Conservation (phyloP, 2,797 vertebrate species). For the Crotalus adamanteus region DNA sequence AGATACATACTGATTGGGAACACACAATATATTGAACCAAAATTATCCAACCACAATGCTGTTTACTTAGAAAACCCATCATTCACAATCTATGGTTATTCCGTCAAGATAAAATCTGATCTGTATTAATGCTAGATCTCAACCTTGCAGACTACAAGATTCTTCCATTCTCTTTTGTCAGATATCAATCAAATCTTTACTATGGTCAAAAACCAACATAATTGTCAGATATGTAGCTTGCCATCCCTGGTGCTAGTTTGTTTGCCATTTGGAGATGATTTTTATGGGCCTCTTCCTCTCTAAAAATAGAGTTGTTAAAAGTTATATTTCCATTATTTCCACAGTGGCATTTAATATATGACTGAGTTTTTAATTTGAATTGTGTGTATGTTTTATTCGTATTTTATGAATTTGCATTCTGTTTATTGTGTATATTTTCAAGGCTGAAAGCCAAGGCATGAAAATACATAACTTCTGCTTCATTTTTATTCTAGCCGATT, state of each 20-base stretch:
- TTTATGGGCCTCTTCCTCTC: neutral
- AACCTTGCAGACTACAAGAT: neutral
- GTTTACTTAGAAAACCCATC: neutral
- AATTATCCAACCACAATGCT: neutral
- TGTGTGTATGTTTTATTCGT: neutral
- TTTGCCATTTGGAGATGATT: neutral
- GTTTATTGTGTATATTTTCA: neutral
- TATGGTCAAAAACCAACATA: neutral
- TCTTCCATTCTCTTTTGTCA: neutral
- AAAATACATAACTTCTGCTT: neutral
- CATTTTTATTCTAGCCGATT: neutral
- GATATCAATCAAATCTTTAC: neutral
- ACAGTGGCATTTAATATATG: neutral
- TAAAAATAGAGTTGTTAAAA: neutral
- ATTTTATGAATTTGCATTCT: neutral
- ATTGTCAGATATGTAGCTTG: neutral
- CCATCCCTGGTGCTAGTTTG: neutral
- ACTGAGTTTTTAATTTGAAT: neutral
- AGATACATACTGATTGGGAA: neutral
- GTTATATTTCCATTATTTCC: neutral
- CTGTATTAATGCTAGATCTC: neutral
- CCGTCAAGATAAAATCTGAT: neutral
- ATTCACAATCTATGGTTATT: neutral
- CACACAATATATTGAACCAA: neutral
- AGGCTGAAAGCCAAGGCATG: neutral